phyloP scores from a whole-genome alignment of 2,888 invertebrate species.

The Bembecia ichneumoniformis region DNA sequence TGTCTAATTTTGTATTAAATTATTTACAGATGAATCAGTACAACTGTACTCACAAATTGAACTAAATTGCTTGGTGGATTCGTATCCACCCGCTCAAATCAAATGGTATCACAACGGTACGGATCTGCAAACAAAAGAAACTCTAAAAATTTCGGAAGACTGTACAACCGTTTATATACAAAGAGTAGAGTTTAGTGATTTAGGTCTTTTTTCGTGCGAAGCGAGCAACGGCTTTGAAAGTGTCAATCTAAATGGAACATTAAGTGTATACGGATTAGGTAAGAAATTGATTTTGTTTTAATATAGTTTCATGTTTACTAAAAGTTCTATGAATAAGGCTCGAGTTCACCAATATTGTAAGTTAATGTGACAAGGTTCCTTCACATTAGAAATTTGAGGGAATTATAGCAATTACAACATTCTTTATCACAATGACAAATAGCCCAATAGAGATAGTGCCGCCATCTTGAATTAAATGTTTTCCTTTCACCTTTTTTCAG shows the following conservation, averaged over 20 bases:
- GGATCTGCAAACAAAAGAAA: constrained; percentile 15
- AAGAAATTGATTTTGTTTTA: constrained; percentile 12
- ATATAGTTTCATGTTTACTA: too few species aligned
- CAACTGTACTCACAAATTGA: constrained; percentile 38
- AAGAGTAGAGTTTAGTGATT: constrained; percentile 34
- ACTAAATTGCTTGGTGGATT: constrained; percentile 32
- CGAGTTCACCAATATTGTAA: too few species aligned
- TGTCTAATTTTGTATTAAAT: too few species aligned
- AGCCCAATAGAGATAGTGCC: too few species aligned
- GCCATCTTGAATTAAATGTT: too few species aligned
- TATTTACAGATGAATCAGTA: constrained; percentile 34
- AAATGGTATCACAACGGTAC: constrained; percentile 50
- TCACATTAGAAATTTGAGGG: too few species aligned
- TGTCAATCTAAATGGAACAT: constrained; percentile 27
- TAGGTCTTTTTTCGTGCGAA: constrained; percentile 66
- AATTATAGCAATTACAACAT: too few species aligned
- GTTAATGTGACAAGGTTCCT: too few species aligned
- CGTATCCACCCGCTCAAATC: constrained; percentile 26
- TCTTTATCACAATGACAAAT: too few species aligned
- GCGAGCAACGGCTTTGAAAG: constrained; percentile 61
- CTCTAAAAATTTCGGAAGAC: constrained; percentile 26
- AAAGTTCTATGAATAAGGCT: too few species aligned
- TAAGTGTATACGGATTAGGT: constrained; percentile 46
- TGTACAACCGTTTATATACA: constrained; percentile 28
- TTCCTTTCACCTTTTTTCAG: constrained; percentile 21